These are phyloP conservation scores for Lacerta bilineata DNA, from an alignment of 2,797 vertebrate species.

Conservation along the genomic window DNA sequence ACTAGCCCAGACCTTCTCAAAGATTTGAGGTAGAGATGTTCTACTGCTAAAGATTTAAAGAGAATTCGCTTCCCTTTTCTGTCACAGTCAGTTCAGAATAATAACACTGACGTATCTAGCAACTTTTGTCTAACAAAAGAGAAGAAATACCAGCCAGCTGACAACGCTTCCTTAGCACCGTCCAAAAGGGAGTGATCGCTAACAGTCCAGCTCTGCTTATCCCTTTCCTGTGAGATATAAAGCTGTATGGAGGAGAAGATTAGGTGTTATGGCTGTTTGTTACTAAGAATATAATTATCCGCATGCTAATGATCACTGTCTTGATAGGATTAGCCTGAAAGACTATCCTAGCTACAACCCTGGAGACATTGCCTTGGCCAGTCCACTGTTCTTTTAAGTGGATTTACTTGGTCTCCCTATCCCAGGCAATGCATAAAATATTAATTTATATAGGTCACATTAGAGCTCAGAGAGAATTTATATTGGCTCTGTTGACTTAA, in stretches of 20 bases:
- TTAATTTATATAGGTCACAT: neutral
- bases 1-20: neutral
- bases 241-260: constrained; percentile 34
- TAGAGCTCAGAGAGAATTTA: neutral
- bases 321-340: constrained; percentile 72
- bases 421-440: constrained; percentile 36
- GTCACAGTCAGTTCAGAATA: neutral
- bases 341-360: constrained; percentile 54
- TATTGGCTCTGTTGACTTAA: neutral
- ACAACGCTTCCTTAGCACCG: neutral
- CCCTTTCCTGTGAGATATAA: neutral
- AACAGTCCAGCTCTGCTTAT: constrained; percentile 22
- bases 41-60: neutral
- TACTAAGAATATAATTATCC: constrained; percentile 71
- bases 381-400: constrained; percentile 58
- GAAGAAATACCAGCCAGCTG: neutral
- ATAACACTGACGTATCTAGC: neutral
- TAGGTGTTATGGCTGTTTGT: constrained; percentile 46
- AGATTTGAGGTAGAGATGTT: neutral
- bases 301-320: constrained; percentile 38
- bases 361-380: constrained; percentile 5
- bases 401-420: constrained; percentile 29
- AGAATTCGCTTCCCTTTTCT: neutral
- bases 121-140: neutral
- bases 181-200: neutral